Evolutionary conservation across 2,113 vertebrate species (phyloP).

Genomic region (Dasypus novemcinctus): DNA sequence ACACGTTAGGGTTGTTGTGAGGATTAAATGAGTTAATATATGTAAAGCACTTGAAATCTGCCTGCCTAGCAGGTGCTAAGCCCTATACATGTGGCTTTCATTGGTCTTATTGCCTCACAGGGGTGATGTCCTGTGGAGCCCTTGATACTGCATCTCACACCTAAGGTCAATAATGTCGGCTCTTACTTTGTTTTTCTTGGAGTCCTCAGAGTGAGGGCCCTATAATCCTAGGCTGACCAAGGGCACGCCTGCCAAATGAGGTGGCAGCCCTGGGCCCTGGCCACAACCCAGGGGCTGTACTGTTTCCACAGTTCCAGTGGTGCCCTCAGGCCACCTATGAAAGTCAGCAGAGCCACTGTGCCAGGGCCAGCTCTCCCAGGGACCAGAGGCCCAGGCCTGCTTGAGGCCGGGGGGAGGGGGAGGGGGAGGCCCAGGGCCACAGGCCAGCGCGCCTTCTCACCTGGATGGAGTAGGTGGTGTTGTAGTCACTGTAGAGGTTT

Average conservation of each 20-base stretch:
- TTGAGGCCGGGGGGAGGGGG: accelerated
- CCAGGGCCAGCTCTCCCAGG: neutral
- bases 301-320: neutral
- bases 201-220: neutral
- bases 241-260: neutral
- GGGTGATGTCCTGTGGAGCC: neutral
- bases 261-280: neutral
- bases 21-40: neutral
- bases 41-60: neutral
- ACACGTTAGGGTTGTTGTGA: neutral
- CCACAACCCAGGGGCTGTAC: neutral
- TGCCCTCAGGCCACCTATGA: neutral
- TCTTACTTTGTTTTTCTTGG: neutral
- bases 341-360: neutral
- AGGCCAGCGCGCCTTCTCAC: constrained; percentile 40
- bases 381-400: neutral
- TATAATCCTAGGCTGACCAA: no score
- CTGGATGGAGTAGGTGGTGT: constrained; percentile 86
- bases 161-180: no score
- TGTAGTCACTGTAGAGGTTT: constrained; percentile 83
- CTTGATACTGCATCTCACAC: neutral
- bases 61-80: neutral
- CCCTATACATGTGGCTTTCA: neutral
- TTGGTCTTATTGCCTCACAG: neutral
- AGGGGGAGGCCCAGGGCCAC: accelerated